Base-by-base conservation (phyloP, 2,888 invertebrate species). In the Hirtodrosophila trivittata region DNA sequence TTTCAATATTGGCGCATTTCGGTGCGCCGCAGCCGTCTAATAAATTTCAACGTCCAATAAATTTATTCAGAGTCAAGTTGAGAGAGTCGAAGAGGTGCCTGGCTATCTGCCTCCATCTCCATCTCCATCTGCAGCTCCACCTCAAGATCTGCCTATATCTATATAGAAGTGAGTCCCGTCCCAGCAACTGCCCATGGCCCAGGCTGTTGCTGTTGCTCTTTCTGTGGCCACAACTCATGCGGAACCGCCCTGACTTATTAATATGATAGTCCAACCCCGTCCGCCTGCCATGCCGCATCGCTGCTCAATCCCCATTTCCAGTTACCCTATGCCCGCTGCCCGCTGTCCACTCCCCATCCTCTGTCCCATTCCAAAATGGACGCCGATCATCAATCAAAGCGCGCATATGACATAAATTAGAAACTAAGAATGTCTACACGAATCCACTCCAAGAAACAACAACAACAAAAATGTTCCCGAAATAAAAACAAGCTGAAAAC, bases 1-100 rank as follows among this genome's bases (percentile, higher is more conserved):
- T 81, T 81, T 81, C 64, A 84, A 81, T 81, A 86, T 81, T 81
- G 87, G 80, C 80, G 86, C 86, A 83, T 80, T 83, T 83, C 71
- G 66, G 77, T 84, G 63, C 56, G 52, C 54, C 57, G 52, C 72
- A 52, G 69, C 37, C 62, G 77, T 77, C 85, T 85, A 81, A 77
- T 77, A 77, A 77, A 77, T 77, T 84, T 77, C 63, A 85, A 73
- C 64, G 75, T 80, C 43, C 65, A 63, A 80, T 86, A 86, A 80
- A 80, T 80, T 86, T 80, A 80, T 80, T 75, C 78, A 86, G 64
- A 86, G 86, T 75, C 86, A 75, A 82, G 69, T 77, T 57, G 49
- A 69, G 86, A 67, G 81, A 68, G 54, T 55, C 38, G 41, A n/a
- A 30, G n/a, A 30, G 9, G 4, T 30, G 30, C 1, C 30, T 30